Conservation (phyloP, 2,797 vertebrate genomes). For the Leontocebus nigricollis region DNA sequence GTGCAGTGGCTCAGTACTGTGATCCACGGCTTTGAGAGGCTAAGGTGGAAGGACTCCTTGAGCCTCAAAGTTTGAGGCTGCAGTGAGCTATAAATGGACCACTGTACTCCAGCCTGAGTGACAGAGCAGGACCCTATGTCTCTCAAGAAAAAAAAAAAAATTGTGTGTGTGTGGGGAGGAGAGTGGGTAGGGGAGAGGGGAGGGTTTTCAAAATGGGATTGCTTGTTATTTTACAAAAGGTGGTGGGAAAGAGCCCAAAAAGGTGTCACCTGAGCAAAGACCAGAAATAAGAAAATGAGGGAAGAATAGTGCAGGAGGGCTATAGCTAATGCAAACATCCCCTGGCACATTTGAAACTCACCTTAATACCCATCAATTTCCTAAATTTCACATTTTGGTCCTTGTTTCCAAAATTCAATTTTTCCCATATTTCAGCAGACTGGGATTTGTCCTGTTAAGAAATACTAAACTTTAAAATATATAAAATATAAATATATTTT, state of each 20-base stretch:
- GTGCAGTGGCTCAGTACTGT: neutral
- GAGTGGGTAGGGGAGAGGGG: neutral
- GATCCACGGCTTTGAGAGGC: neutral
- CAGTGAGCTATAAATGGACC: no score
- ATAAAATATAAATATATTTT: neutral
- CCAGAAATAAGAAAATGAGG: neutral
- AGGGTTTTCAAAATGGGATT: neutral
- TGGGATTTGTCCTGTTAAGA: conserved; percentile 94
- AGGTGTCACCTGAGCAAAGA: neutral
- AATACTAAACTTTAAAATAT: conserved; percentile 45
- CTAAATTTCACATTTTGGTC: conserved; percentile 99
- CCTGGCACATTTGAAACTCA: conserved; percentile 79
- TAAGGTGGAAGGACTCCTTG: neutral
- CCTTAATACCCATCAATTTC: conserved; percentile 99
- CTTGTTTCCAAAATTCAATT: conserved; percentile 99
- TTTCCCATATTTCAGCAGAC: conserved; percentile 98
- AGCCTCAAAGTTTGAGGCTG: neutral
- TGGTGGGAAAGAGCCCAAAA: neutral
- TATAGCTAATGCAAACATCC: neutral
- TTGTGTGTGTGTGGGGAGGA: no score
- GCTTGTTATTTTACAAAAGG: neutral
- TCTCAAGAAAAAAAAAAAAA: neutral
- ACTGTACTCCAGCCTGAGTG: neutral
- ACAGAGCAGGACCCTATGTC: neutral
- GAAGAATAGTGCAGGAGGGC: neutral